Conservation (phyloP, 2,113 vertebrate genomes). For the Ptyas mucosa region DNA sequence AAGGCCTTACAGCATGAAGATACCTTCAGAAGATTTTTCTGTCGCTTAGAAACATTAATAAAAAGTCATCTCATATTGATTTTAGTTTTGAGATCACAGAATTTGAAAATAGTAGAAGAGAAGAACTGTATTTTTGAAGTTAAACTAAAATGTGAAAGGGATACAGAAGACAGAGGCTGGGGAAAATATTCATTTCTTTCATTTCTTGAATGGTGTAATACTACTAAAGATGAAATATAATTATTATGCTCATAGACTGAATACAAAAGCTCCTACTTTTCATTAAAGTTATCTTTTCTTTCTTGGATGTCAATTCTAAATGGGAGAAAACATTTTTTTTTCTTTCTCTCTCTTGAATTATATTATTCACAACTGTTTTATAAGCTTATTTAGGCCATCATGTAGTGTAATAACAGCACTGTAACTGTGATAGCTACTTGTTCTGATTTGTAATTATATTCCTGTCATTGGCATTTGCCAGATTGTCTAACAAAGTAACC, state of each 20-base stretch:
- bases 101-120: neutral
- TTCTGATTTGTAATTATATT: slow-evolving; percentile 71
- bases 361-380: slow-evolving; percentile 64
- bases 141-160: neutral
- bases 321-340: slow-evolving; percentile 17
- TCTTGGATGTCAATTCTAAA: slow-evolving; percentile 17
- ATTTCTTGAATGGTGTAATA: slow-evolving; percentile 6
- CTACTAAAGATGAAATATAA: neutral
- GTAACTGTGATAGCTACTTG: slow-evolving; percentile 71
- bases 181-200: neutral
- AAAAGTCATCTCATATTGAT: neutral
- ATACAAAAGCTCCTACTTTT: slow-evolving; percentile 11
- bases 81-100: neutral
- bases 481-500: slow-evolving; percentile 67
- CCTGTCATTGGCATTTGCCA: slow-evolving; percentile 68
- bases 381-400: slow-evolving; percentile 63
- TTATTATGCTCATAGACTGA: neutral
- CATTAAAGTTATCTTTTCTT: slow-evolving; percentile 7
- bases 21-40: neutral
- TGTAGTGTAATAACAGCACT: slow-evolving; percentile 62
- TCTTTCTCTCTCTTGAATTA: slow-evolving; percentile 48
- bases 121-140: neutral
- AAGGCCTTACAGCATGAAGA: neutral
- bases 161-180: neutral
- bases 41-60: neutral